Evolutionary conservation across 2,113 vertebrate species (phyloP).

Genomic region (Ardeotis arabs): DNA sequence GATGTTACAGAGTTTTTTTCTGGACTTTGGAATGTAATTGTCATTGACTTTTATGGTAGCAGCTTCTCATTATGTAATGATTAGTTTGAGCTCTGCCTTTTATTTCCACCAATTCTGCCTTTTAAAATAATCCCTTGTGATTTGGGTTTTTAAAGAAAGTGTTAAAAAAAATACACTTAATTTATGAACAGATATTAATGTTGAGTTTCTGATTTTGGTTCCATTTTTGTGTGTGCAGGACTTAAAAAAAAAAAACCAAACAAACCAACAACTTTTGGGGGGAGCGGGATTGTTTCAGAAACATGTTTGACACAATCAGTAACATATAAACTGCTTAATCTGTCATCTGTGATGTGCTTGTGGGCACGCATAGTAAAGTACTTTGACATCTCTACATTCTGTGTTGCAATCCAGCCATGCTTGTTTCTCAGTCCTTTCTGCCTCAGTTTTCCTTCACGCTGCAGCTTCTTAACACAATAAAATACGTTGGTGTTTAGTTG

Average conservation of each 20-base stretch:
- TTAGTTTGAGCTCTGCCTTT: neutral
- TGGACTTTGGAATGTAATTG: neutral
- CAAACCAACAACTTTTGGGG: accelerated
- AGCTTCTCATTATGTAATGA: neutral
- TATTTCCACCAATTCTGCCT: neutral
- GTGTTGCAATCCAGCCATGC: neutral
- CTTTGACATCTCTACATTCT: neutral
- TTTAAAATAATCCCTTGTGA: neutral
- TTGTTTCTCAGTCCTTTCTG: neutral
- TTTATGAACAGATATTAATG: neutral
- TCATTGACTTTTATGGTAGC: neutral
- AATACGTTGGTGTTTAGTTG: neutral
- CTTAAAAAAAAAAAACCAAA: neutral
- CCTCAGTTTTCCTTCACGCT: neutral
- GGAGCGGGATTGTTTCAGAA: neutral
- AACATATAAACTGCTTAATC: neutral
- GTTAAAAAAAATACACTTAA: neutral
- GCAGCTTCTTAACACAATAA: neutral
- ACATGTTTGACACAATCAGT: neutral
- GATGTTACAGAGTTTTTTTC: neutral
- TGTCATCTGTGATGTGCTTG: neutral
- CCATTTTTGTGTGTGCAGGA: neutral
- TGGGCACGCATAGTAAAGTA: neutral
- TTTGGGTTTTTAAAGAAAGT: neutral
- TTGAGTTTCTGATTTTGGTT: neutral